phyloP scores from a whole-genome alignment of 2,888 invertebrate species.

The Stenchaetothrips biformis region DNA sequence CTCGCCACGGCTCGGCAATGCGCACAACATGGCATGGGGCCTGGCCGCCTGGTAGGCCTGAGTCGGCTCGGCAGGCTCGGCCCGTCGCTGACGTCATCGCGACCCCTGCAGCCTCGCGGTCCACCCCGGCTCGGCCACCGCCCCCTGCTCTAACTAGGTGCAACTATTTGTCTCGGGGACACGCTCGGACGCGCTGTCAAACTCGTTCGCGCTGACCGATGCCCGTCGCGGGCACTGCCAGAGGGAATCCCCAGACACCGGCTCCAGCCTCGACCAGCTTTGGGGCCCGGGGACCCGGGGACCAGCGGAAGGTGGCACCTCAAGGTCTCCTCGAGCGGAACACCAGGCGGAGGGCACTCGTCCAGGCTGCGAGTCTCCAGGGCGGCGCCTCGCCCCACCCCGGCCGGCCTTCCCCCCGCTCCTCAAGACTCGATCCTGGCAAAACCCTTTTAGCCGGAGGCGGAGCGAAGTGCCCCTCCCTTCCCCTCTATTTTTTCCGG shows the following conservation, averaged over 20 bases:
- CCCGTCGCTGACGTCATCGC: slow-evolving; percentile 12
- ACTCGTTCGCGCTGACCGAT: background rate
- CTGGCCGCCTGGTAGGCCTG: background rate
- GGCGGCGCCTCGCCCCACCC: no score
- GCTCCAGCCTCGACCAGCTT: no score
- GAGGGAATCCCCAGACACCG: no score
- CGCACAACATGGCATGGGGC: background rate
- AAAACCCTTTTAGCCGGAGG: background rate
- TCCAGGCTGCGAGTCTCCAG: no score
- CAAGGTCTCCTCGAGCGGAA: no score
- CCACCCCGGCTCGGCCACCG: background rate
- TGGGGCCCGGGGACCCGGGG: no score
- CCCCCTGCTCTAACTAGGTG: background rate
- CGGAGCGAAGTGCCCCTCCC: background rate
- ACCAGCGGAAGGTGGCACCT: no score
- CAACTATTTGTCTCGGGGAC: slow-evolving; percentile 9
- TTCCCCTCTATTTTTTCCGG: background rate
- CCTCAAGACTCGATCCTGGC: no score
- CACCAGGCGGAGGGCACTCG: no score
- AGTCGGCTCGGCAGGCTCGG: background rate
- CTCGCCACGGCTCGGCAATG: slow-evolving; percentile 13
- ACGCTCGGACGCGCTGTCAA: slow-evolving; percentile 4
- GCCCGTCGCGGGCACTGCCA: no score
- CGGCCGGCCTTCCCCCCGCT: no score
- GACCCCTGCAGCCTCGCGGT: background rate